Conservation (phyloP, 1,140 invertebrate genomes). For the Lepidurus arcticus region DNA sequence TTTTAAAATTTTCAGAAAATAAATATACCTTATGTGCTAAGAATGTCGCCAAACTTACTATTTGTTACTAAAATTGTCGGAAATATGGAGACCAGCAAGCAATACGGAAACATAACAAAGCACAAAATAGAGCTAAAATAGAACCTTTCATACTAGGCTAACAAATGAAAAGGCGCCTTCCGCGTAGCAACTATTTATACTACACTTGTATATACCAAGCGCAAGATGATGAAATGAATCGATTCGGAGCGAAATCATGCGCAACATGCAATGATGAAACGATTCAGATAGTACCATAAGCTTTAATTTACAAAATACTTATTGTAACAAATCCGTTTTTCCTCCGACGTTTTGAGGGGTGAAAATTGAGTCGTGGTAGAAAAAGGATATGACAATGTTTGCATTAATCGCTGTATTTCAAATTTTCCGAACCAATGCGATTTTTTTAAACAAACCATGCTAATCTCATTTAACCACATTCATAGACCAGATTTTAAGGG, state of each 20-base stretch:
- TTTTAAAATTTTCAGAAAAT: too few relatives aligned
- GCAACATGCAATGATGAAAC: background rate
- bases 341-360: background rate
- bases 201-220: background rate
- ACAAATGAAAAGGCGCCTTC: background rate
- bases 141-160: background rate
- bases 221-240: background rate
- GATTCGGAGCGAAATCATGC: background rate
- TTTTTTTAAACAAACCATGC: background rate
- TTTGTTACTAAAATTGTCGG: too few relatives aligned
- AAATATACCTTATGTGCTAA: too few relatives aligned
- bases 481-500: slow-evolving; percentile 12
- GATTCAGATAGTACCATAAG: too few relatives aligned
- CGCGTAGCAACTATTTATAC: background rate
- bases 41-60: too few relatives aligned
- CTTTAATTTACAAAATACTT: background rate
- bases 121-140: background rate
- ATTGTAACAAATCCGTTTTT: background rate
- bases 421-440: background rate
- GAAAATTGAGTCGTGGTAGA: background rate
- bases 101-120: background rate
- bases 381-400: background rate
- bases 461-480: slow-evolving; percentile 19
- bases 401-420: background rate
- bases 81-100: background rate